Evolutionary conservation across 2,888 invertebrate genomes (phyloP).

Genomic region (Dolichomitus sp.): DNA sequence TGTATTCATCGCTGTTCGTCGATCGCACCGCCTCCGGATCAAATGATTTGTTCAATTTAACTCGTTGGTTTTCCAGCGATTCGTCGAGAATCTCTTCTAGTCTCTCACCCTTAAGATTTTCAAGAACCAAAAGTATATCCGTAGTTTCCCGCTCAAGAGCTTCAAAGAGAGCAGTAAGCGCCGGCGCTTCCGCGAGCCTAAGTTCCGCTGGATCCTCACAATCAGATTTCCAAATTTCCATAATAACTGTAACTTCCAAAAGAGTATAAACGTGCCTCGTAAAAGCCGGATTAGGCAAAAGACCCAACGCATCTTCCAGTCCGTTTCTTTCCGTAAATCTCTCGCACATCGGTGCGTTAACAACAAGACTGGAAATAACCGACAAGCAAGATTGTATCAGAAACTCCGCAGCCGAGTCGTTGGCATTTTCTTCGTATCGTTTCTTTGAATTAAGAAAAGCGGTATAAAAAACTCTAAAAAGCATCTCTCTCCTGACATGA

Average conservation of each 20-base stretch:
- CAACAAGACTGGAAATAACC: conserved; percentile 88
- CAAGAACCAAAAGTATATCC: conserved; percentile 71
- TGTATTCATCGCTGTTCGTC: conserved; percentile 17
- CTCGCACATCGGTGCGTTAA: conserved; percentile 88
- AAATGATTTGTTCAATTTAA: background rate
- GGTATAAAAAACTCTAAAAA: conserved; percentile 89
- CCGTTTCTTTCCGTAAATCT: conserved; percentile 89
- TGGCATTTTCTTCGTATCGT: conserved; percentile 84
- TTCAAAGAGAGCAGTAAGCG: conserved; percentile 76
- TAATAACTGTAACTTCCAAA: conserved; percentile 88
- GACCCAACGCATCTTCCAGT: conserved; percentile 87
- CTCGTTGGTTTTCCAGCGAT: background rate
- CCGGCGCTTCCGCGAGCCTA: conserved; percentile 68
- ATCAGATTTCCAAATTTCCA: conserved; percentile 88
- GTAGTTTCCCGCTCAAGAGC: conserved; percentile 78
- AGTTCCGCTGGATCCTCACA: conserved; percentile 73
- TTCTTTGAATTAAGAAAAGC: conserved; percentile 88
- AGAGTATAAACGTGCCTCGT: conserved; percentile 89
- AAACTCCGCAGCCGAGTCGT: conserved; percentile 87
- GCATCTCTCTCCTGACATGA: conserved; percentile 88
- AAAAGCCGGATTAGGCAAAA: conserved; percentile 88
- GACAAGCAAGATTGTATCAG: conserved; percentile 89
- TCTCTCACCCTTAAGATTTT: conserved; percentile 44
- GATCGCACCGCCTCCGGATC: background rate
- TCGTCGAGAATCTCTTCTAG: conserved; percentile 50